Evolutionary conservation across 1,140 invertebrate species (phyloP), one percentile per base, ranked within the genome.

Genomic region (Microplitis mediator): DNA sequence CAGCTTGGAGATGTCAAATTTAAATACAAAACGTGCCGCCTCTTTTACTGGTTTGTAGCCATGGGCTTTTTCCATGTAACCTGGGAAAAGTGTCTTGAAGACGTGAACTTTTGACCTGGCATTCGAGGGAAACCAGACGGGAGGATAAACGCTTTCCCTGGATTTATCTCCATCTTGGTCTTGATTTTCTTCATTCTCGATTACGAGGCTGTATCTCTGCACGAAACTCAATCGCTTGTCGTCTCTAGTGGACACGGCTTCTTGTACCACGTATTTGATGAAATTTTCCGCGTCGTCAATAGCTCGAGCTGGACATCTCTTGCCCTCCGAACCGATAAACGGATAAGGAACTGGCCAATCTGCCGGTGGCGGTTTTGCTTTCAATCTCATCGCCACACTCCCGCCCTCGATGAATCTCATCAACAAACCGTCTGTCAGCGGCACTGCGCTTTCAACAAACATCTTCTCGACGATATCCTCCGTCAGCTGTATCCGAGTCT

Each of bases 201-300:
- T 74, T 23, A 23, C 23, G 0, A 64, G 56, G 9, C 79, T 73
- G 16, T 77, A 54, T 35, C 69, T 32, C 16, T 77, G 73, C 50
- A 79, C 34, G 52, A 84, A 76, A 35, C 79, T 74, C 2, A 79
- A 3, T 11, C 75, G 67, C 58, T 73, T 83, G 8, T 36, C 6
- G 64, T 68, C 70, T 62, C 65, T 73, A 35, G 4, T 4, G n/a
- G 69, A 71, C 4, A 69, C 72, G 36, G 75, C 73, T 50, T 78
- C 64, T 31, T 75, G 64, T 5, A 81, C 70, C 1, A 82, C 76
- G n/a, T 74, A 50, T 1, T 69, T 13, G 3, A 85, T 72, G 65
- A 81, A 85, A 64, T 81, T 79, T 71, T 85, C 84, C 4, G 82
- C 76, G 50, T 85, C 84, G 64, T 85, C 74, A 36, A 83, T 79